Conservation (phyloP, 2,113 vertebrate genomes). For the Myiopsitta monachus region DNA sequence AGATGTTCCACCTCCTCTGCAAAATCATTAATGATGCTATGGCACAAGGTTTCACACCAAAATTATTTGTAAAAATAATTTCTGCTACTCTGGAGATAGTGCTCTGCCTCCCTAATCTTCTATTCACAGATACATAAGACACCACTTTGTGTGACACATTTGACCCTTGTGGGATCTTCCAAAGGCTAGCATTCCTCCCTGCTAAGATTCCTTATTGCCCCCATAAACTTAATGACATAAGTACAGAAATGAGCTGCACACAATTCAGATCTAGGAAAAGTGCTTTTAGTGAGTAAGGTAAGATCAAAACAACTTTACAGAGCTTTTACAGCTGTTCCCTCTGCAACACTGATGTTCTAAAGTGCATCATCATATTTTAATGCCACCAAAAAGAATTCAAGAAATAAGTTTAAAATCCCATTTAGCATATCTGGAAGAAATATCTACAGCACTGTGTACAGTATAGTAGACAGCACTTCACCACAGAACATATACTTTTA, state of each 20-base stretch:
- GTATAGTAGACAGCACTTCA: not conserved
- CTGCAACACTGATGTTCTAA: not conserved
- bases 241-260: not conserved
- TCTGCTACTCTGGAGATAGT: not conserved
- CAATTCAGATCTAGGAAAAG: not conserved
- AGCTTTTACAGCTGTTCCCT: not conserved
- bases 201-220: not conserved
- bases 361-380: not conserved
- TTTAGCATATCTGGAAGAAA: not conserved
- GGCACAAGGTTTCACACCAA: not conserved
- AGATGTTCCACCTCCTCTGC: not conserved
- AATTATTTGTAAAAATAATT: not conserved
- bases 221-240: not conserved
- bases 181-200: not conserved
- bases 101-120: not conserved
- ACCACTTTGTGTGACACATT: not conserved
- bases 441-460: not conserved
- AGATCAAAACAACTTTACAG: not conserved
- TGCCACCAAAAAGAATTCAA: not conserved
- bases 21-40: not conserved
- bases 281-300: not conserved
- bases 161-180: not conserved
- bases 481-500: not conserved
- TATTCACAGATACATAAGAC: not conserved
- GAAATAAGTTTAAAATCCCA: not conserved